Base-by-base conservation (phyloP, 2,888 invertebrate genomes). In the Orthosia gracilis region DNA sequence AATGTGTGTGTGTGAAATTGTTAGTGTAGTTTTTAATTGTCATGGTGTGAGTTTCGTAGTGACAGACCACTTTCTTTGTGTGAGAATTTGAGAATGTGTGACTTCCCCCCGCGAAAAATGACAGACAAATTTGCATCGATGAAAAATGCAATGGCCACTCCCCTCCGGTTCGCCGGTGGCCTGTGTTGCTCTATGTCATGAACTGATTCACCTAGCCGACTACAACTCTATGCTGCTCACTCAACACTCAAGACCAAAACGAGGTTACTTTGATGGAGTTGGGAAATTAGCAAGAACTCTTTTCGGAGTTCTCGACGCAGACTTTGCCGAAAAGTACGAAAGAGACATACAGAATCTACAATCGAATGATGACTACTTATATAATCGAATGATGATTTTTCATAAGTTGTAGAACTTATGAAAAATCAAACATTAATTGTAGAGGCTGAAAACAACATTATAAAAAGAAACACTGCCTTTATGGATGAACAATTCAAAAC, bases 371-470 rank as follows among this genome's bases (percentile, higher is more conserved):
- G 45, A 45, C 45, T 61, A 61, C 61, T 3, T 45, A 47, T 11
- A n/a, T n/a, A n/a, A n/a, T n/a, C n/a, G n/a, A n/a, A n/a, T n/a
- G n/a, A n/a, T n/a, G n/a, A n/a, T n/a, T n/a, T n/a, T n/a, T n/a
- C n/a, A n/a, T n/a, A n/a, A n/a, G n/a, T n/a, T n/a, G n/a, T 59
- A 31, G 40, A 3, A 55, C 66, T 67, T 57, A 67, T 67, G 55
- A 67, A 67, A 57, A 67, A 66, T 45, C 55, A 66, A 57, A 66
- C 47, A 26, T 47, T 57, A 26, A 63, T 63, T n/a, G 57, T 67
- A 67, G 66, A 71, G 54, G 71, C 76, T 47, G 64, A 49, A 67
- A 71, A 68, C 50, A 68, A 68, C 17, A 50, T 68, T 21, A 59
- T 68, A 31, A 59, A 59, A 59, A 59, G 58, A 40, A 68, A 59